Conservation (phyloP, 1,140 invertebrate genomes). For the Macrosteles quadrilineatus region DNA sequence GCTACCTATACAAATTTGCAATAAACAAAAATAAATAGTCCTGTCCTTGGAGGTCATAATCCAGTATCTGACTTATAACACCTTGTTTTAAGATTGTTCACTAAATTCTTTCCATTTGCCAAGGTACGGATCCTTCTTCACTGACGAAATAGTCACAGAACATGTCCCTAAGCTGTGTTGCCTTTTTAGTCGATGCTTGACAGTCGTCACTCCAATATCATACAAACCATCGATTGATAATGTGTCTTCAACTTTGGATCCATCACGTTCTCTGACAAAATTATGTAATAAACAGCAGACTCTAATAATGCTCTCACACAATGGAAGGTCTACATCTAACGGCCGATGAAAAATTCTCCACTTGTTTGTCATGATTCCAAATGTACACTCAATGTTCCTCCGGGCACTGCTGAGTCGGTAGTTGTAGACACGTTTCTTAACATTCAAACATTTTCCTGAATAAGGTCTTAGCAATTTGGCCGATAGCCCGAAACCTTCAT, state of each 20-base stretch:
- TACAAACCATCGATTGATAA: conserved; percentile 13
- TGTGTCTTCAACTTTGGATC: conserved; percentile 12
- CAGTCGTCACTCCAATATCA: background rate
- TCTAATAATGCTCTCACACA: conserved; percentile 41
- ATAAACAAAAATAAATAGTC: background rate
- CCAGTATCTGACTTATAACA: background rate
- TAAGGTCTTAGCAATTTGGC: conserved; percentile 49
- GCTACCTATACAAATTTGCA: too few species aligned
- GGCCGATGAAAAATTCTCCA: conserved; percentile 45
- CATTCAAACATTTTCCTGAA: conserved; percentile 32
- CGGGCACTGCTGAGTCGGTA: conserved; percentile 41
- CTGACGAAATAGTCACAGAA: conserved; percentile 29
- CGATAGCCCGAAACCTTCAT: conserved; percentile 50
- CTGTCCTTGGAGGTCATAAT: background rate
- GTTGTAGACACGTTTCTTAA: conserved; percentile 41
- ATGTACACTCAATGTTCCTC: conserved; percentile 43
- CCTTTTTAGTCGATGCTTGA: conserved; percentile 14
- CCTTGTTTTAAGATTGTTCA: conserved; percentile 17
- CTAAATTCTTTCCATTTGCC: conserved; percentile 32
- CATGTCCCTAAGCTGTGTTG: conserved; percentile 19
- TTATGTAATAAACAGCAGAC: conserved; percentile 43
- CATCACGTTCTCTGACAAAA: conserved; percentile 38
- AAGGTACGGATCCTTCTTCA: conserved; percentile 30
- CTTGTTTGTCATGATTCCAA: conserved; percentile 44
- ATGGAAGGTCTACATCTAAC: conserved; percentile 38